These are phyloP conservation scores for Macaria liturata DNA, from an alignment of 2,888 invertebrate species.

Conservation along the genomic window DNA sequence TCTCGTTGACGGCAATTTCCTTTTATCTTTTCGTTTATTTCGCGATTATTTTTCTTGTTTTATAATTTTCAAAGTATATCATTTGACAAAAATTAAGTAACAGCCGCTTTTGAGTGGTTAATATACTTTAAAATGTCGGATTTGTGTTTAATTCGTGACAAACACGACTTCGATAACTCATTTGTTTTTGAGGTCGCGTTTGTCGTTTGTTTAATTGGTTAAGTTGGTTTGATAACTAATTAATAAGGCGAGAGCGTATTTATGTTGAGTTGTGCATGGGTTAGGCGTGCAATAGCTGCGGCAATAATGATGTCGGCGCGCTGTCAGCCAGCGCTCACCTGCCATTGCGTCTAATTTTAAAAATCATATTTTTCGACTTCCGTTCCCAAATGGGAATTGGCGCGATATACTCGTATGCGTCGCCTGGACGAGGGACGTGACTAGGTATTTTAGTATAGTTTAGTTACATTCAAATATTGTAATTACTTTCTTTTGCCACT, in stretches of 20 bases:
- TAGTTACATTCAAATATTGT: too few species aligned
- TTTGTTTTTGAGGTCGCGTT: conserved; percentile 10
- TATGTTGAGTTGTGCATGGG: conserved; percentile 47
- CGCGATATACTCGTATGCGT: conserved; percentile 51
- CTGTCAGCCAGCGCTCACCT: conserved; percentile 73
- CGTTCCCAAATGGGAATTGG: conserved; percentile 78
- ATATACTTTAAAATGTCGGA: conserved; percentile 15
- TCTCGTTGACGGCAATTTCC: conserved; percentile 75
- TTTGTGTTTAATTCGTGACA: conserved; percentile 11
- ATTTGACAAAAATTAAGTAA: conserved; percentile 54
- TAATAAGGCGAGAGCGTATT: conserved; percentile 55
- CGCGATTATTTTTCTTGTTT: conserved; percentile 55
- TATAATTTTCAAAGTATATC: conserved; percentile 46
- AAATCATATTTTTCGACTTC: conserved; percentile 80
- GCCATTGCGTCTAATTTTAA: conserved; percentile 77
- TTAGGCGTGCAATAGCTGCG: conserved; percentile 22
- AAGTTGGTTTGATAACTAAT: conserved; percentile 49
- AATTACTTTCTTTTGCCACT: too few species aligned
- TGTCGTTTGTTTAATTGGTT: conserved; percentile 29
- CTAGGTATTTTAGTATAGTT: conserved; percentile 14
- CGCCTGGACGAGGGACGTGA: conserved; percentile 34
- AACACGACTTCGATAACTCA: conserved; percentile 6
- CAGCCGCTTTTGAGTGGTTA: conserved; percentile 32
- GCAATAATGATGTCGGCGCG: conserved; percentile 40
- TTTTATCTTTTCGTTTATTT: conserved; percentile 61